Evolutionary conservation across 2,888 invertebrate genomes (phyloP).

Genomic region (Panopea generosa): DNA sequence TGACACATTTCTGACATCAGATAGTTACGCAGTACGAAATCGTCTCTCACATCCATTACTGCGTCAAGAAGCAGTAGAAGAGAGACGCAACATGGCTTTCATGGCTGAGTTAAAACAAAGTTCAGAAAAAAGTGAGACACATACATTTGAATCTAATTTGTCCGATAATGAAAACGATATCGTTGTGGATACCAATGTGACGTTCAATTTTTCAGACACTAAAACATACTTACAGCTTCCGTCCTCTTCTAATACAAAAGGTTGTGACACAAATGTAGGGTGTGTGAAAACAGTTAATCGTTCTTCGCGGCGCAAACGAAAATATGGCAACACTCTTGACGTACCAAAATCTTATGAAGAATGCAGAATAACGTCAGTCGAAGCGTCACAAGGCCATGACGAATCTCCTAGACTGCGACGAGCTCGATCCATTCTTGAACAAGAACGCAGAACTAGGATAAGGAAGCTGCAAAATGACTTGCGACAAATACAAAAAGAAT

Average conservation of each 20-base stretch:
- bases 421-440: conserved; percentile 59
- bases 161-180: conserved; percentile 43
- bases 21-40: conserved; percentile 3
- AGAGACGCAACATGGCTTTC: conserved; percentile 10
- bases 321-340: background rate
- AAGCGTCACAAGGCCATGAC: conserved; percentile 18
- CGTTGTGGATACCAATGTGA: conserved; percentile 14
- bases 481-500: conserved; percentile 69
- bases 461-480: conserved; percentile 70
- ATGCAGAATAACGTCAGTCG: conserved; percentile 18
- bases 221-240: too few relatives aligned
- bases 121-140: conserved; percentile 54
- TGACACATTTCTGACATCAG: conserved; percentile 7
- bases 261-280: background rate
- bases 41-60: conserved; percentile 51
- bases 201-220: conserved; percentile 5
- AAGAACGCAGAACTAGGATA: conserved; percentile 69
- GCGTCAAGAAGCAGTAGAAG: conserved; percentile 54
- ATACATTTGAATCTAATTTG: conserved; percentile 46
- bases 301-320: too few relatives aligned
- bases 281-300: too few relatives aligned
- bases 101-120: conserved; percentile 24
- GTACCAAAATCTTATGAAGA: background rate
- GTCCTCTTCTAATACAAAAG: too few relatives aligned
- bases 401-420: conserved; percentile 34